These are phyloP conservation scores for Hemicentrotus pulcherrimus DNA, from an alignment of 35 echinoderm and acorn worm genomes.

Conservation along the genomic window DNA sequence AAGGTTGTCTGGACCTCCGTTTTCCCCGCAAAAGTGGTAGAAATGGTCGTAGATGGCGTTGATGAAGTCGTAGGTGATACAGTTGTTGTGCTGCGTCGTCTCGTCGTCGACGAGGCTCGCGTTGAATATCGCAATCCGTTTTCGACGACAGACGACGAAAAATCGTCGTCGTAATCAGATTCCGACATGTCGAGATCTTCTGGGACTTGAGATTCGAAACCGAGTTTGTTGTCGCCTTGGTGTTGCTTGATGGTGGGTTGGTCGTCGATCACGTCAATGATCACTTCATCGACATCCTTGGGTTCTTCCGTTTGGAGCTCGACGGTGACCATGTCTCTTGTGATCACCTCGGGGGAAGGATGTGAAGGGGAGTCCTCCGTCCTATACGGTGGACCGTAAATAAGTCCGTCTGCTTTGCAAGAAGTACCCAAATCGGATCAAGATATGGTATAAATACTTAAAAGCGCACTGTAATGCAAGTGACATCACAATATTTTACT, in stretches of 20 bases:
- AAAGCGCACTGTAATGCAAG: no score
- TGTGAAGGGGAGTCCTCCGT: neutral
- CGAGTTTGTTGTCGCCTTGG: slow-evolving; percentile 30
- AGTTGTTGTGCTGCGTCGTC: neutral
- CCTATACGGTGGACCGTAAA: slow-evolving; percentile 14
- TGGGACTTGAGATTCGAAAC: neutral
- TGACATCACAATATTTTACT: no score
- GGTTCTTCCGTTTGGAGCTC: neutral
- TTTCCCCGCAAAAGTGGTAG: no score
- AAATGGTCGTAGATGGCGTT: neutral
- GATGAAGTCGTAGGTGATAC: neutral
- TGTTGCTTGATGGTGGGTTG: slow-evolving; percentile 24
- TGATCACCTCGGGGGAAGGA: neutral
- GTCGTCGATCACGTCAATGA: neutral
- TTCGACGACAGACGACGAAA: neutral
- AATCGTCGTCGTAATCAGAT: slow-evolving; percentile 30
- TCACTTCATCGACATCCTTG: neutral
- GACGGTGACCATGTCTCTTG: neutral
- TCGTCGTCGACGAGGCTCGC: neutral
- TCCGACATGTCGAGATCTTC: slow-evolving; percentile 16
- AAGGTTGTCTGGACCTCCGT: neutral
- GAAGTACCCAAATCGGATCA: no score
- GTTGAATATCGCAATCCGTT: slow-evolving; percentile 32
- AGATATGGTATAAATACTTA: no score
- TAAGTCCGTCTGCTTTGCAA: neutral